Percentiles rank a stretch among this genome's conserved stretches.
Evolutionary conservation across 2,888 invertebrate genomes (phyloP).

Genomic region (Parthenolecanium corni): DNA sequence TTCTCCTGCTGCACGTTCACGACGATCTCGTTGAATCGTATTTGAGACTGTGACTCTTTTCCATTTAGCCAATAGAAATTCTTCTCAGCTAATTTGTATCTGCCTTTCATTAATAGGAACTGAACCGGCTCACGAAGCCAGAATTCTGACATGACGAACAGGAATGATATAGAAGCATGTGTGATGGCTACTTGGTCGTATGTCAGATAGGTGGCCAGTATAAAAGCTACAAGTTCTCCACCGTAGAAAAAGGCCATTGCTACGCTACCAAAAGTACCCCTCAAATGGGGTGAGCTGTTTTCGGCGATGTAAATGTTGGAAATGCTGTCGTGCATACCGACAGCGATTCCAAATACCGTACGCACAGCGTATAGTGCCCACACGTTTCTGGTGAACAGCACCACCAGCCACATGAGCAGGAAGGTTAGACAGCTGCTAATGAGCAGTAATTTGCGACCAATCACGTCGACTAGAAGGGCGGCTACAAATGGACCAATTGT

Average conservation of each 20-base stretch:
- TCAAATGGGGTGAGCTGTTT: constrained; percentile 31
- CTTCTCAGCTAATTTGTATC: background rate
- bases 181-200: constrained; percentile 13
- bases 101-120: constrained; percentile 5
- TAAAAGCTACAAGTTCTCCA: constrained; percentile 33
- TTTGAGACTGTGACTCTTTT: background rate
- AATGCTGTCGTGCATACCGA: constrained; percentile 32
- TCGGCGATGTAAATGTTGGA: constrained; percentile 33
- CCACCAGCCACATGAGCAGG: background rate
- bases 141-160: background rate
- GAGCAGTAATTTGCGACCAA: constrained; percentile 9
- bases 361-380: constrained; percentile 30
- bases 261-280: constrained; percentile 32
- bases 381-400: background rate
- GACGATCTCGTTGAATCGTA: background rate
- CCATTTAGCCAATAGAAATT: constrained; percentile 11
- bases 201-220: constrained; percentile 31
- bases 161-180: background rate
- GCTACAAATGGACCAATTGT: background rate
- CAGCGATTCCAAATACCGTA: constrained; percentile 32
- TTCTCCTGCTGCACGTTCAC: constrained; percentile 2
- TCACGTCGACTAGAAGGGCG: background rate
- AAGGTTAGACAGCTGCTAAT: background rate
- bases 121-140: background rate
- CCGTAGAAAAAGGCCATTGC: constrained; percentile 33